Percentiles rank a stretch among this genome's conserved stretches.
These are phyloP conservation scores for Astropecten irregularis DNA, from an alignment of 53 echinoderm and acorn worm species.

Conservation along the genomic window DNA sequence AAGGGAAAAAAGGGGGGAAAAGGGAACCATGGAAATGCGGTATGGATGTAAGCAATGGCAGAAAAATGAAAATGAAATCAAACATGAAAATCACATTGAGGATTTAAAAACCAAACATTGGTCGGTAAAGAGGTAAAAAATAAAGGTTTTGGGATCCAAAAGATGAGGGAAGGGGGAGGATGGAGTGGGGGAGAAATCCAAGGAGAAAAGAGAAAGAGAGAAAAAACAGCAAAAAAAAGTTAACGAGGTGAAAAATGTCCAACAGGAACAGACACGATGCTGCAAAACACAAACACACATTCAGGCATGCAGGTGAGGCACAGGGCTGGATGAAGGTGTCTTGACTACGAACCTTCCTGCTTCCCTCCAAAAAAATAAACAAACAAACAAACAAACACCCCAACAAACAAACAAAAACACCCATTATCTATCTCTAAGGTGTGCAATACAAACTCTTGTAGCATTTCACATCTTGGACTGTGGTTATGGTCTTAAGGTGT, in stretches of 20 bases:
- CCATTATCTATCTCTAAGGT: too few relatives aligned
- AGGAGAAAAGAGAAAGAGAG: conserved; percentile 20
- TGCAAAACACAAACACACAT: conserved; percentile 4
- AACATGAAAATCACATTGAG: too few relatives aligned
- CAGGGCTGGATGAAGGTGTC: background rate
- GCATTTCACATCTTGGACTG: too few relatives aligned
- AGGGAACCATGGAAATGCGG: background rate
- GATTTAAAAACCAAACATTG: too few relatives aligned
- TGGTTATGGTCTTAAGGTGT: too few relatives aligned
- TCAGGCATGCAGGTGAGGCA: background rate
- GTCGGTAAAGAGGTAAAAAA: background rate
- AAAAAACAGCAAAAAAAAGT: conserved; percentile 26
- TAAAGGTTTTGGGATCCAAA: background rate
- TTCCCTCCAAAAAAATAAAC: too few relatives aligned
- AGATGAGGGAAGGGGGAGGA: background rate
- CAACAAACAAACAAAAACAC: too few relatives aligned
- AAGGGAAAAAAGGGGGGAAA: conserved; percentile 2
- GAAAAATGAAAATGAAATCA: background rate
- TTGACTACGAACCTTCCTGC: background rate
- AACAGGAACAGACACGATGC: conserved; percentile 34
- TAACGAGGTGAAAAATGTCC: conserved; percentile 30
- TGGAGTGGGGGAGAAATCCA: background rate
- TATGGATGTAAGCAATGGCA: background rate
- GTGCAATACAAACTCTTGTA: too few relatives aligned
- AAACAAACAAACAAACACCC: too few relatives aligned